These are phyloP conservation scores for Lithophane semibrunnea DNA, from an alignment of 2,888 invertebrate species.

Conservation along the genomic window DNA sequence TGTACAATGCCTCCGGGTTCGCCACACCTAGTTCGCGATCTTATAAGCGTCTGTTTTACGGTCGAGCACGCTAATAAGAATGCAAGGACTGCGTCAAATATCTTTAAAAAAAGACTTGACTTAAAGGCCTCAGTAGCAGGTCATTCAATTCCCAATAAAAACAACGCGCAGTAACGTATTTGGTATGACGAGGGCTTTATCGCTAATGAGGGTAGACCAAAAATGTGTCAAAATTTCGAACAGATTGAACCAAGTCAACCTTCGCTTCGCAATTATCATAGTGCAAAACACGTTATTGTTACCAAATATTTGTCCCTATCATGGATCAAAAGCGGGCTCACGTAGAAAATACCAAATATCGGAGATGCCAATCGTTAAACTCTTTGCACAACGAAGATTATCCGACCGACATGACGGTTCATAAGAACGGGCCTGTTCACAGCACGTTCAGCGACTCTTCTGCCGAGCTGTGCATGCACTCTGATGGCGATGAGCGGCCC, in stretches of 20 bases:
- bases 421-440: slow-evolving; percentile 35
- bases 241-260: not conserved
- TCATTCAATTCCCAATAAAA: not conserved
- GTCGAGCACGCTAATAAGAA: not conserved
- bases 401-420: slow-evolving; percentile 22
- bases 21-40: not conserved
- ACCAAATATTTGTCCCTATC: not conserved
- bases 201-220: slow-evolving; percentile 28
- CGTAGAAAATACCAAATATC: not conserved
- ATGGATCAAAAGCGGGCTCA: slow-evolving; percentile 47
- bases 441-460: slow-evolving; percentile 71
- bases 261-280: not conserved
- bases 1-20: too few relatives aligned
- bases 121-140: not conserved
- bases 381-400: slow-evolving; percentile 54
- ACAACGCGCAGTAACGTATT: not conserved
- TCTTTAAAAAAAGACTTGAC: not conserved
- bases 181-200: not conserved
- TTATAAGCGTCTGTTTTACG: not conserved
- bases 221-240: not conserved
- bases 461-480: slow-evolving; percentile 65
- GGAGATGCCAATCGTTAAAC: slow-evolving; percentile 50
- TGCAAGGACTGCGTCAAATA: not conserved
- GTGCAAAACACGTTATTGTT: not conserved
- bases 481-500: slow-evolving; percentile 64